Conservation (phyloP, 1,140 invertebrate genomes). For the Sinella curviseta region DNA sequence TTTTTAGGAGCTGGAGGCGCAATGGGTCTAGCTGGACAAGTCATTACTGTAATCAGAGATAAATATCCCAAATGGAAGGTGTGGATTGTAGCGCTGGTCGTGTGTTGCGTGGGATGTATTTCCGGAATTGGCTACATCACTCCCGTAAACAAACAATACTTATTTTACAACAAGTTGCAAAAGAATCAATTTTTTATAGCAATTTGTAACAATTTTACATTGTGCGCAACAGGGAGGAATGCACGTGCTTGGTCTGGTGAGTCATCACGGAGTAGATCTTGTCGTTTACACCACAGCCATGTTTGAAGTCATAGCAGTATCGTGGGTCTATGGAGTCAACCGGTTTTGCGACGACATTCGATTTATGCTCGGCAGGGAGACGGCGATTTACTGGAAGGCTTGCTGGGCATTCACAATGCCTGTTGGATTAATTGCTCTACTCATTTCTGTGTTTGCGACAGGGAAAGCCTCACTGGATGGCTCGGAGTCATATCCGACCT, state of each 20-base stretch:
- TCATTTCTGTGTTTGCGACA: conserved; percentile 52
- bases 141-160: neutral
- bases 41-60: conserved; percentile 70
- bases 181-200: too few relatives aligned
- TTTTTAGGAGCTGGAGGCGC: conserved; percentile 51
- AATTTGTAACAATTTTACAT: neutral
- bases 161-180: neutral
- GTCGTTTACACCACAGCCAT: neutral
- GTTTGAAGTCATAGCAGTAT: conserved; percentile 2
- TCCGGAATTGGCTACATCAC: conserved; percentile 2
- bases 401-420: conserved; percentile 72
- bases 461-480: conserved; percentile 53
- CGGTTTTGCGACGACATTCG: conserved; percentile 73
- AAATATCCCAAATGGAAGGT: conserved; percentile 65
- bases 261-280: conserved; percentile 13
- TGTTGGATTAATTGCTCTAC: conserved; percentile 66
- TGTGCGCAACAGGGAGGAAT: neutral
- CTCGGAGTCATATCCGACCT: neutral
- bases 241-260: neutral
- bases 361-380: conserved; percentile 71
- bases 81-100: conserved; percentile 62
- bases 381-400: conserved; percentile 73
- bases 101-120: conserved; percentile 54
- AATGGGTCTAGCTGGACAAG: conserved; percentile 65
- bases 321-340: conserved; percentile 55